These are phyloP conservation scores for Ptychobarbus kaznakovi DNA, from an alignment of 2,797 vertebrate species.

Conservation along the genomic window DNA sequence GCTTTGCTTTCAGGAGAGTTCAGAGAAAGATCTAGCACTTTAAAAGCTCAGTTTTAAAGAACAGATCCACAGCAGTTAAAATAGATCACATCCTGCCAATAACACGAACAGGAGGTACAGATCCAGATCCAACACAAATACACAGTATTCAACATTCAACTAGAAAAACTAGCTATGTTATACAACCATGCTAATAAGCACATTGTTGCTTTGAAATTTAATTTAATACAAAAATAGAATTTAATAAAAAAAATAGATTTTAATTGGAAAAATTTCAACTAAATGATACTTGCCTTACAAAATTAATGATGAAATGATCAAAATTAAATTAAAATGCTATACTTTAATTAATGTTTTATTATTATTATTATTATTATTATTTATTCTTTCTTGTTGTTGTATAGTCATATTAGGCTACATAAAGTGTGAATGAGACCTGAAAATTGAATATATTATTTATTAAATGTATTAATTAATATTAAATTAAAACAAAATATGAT, in stretches of 20 bases:
- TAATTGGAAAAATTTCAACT: not conserved
- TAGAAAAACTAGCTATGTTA: not conserved
- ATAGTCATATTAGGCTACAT: not conserved
- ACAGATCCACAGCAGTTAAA: conserved; percentile 1
- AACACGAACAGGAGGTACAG: not conserved
- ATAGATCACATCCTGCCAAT: conserved; percentile 2
- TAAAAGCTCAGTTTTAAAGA: conserved; percentile 5
- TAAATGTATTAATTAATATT: not conserved
- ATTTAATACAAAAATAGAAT: not conserved
- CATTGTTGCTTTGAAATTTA: not conserved
- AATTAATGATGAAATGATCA: too few species aligned
- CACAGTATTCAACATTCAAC: not conserved
- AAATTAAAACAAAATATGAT: not conserved
- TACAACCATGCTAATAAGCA: not conserved
- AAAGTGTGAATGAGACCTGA: not conserved
- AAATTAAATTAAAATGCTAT: not conserved
- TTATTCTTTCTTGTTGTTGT: too few species aligned
- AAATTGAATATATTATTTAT: not conserved
- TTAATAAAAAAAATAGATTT: not conserved
- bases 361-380: too few species aligned
- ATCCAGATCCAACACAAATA: not conserved
- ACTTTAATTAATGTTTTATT: not conserved
- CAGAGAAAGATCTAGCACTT: not conserved
- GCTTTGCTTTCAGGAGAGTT: conserved; percentile 22
- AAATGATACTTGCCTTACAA: not conserved